These are phyloP conservation scores for Australoheros scitulus DNA, from an alignment of 2,113 vertebrate species.

Conservation along the genomic window DNA sequence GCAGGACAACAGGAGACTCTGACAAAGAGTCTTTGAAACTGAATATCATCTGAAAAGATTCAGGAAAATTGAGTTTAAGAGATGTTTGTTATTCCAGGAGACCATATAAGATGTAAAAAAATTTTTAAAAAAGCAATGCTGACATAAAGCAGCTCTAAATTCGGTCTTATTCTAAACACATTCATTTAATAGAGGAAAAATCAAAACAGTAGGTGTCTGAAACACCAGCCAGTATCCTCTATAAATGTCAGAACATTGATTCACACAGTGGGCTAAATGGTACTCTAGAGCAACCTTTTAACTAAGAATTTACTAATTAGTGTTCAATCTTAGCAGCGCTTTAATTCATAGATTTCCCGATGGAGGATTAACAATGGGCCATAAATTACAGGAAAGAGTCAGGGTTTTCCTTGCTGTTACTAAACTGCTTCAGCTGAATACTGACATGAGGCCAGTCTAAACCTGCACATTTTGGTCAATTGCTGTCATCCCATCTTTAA, in stretches of 20 bases:
- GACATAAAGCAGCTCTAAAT: background rate
- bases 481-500: no score
- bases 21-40: conserved; percentile 5
- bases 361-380: background rate
- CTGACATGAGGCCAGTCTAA: background rate
- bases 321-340: background rate
- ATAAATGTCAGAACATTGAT: conserved; percentile 20
- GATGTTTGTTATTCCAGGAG: background rate
- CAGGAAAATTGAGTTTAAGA: background rate
- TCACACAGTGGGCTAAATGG: conserved; percentile 5
- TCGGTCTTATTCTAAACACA: background rate
- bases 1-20: conserved; percentile 3
- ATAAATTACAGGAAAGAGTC: background rate
- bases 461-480: no score
- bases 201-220: background rate
- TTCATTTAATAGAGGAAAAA: background rate
- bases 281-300: background rate
- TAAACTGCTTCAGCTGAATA: background rate
- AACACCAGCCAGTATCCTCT: conserved; percentile 13
- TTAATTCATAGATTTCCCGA: background rate
- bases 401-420: background rate
- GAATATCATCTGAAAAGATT: background rate
- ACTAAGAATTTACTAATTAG: conserved; percentile 9
- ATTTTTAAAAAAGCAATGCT: background rate
- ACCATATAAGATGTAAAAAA: background rate